Evolutionary conservation across 2,797 vertebrate genomes (phyloP), one percentile per base, ranked within the genome.

Genomic region (Acanthopagrus latus): DNA sequence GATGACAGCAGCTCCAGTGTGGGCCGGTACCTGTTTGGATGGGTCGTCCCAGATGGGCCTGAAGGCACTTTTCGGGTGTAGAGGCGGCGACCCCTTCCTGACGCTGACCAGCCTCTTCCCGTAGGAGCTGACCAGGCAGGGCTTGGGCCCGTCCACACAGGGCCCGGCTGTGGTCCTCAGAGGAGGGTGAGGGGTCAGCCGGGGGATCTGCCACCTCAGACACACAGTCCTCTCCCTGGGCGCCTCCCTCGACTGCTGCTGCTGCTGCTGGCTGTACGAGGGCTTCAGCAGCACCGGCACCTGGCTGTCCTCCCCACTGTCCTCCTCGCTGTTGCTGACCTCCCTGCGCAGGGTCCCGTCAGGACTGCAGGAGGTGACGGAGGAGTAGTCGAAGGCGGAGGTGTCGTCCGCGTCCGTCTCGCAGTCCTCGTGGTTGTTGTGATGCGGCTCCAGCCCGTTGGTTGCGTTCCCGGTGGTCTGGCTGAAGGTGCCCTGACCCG

Each of bases 231-330:
- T 90, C 70, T 95, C 93, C n/a, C 88, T 74, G 62, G 90, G 83
- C 0, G 76, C 12, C 1, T 81, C 87, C 10, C 64, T 66, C 21
- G 29, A 16, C 63, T 78, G 67, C 54, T 56, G 54, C 82, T 89
- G 83, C 74, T 87, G 85, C 52, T 89, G 93, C 27, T 27, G 27
- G 59, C 80, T 75, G 83, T 87, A 92, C 0, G 93, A 89, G 0
- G 95, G 95, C 77, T 94, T 95, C n/a, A 96, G 64, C 48, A 96
- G 93, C 66, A 96, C 95, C 0, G 95, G 95, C 54, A 95, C 94
- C 81, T 95, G 92, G 18, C 94, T 95, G 91, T 95, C 94, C 70
- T 95, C 95, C 52, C 94, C 94, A 1, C 93, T 93, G 0, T 85
- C 90, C 47, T 88, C 91, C 11, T 76, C 88, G 2, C 84, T 86